A percentile compares a stretch with the other conserved stretches of the same genome.
Evolutionary conservation across 2,113 vertebrate species (phyloP).

Genomic region (Scalopus aquaticus): DNA sequence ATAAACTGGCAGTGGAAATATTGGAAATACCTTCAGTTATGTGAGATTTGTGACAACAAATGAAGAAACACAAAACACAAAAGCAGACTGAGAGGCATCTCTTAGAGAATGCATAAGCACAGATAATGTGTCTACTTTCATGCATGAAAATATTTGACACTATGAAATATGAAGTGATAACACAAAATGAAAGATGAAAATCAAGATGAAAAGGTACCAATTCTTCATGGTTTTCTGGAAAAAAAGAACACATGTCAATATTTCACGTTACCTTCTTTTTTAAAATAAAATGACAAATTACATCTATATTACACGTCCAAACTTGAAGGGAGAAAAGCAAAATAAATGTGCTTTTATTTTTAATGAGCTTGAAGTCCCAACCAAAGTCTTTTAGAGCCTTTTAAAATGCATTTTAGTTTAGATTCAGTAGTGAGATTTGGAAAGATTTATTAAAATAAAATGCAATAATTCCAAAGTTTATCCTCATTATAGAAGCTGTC

Average conservation of each 20-base stretch:
- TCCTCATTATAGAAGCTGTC: not conserved
- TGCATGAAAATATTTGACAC: not conserved
- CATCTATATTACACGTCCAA: not conserved
- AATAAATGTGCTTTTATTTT: not conserved
- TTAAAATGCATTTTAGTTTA: not conserved
- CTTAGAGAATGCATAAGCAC: not conserved
- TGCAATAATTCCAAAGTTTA: not conserved
- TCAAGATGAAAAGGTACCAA: not conserved
- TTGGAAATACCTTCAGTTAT: slow-evolving; percentile 25
- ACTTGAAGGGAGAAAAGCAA: not conserved
- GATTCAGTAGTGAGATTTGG: not conserved
- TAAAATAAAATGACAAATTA: not conserved
- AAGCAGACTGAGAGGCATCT: not conserved
- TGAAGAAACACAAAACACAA: not conserved
- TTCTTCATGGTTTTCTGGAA: not conserved
- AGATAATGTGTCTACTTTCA: not conserved
- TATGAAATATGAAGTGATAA: not conserved
- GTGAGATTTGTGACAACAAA: not conserved
- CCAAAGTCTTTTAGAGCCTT: not conserved
- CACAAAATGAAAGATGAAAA: not conserved
- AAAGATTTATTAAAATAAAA: slow-evolving; percentile 27
- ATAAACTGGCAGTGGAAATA: not conserved
- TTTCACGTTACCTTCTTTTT: not conserved
- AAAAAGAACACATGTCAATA: not conserved
- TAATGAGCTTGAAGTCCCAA: not conserved